A percentile compares a stretch with the other conserved stretches of the same genome.
These are phyloP conservation scores for Pyrochroa serraticornis DNA, from an alignment of 2,888 invertebrate species.

Conservation along the genomic window DNA sequence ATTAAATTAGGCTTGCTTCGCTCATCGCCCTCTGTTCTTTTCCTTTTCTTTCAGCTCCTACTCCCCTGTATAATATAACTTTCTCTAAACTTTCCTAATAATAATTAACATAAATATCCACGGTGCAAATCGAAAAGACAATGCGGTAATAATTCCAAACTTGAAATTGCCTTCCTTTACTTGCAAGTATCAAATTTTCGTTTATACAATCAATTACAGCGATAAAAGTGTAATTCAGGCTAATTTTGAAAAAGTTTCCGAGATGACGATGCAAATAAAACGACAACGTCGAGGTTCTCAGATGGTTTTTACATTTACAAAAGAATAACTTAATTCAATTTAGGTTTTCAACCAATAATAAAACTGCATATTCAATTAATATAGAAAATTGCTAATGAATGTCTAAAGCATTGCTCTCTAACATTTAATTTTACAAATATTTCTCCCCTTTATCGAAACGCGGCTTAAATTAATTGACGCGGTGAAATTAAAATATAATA, in stretches of 20 bases:
- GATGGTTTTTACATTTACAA: slow-evolving; percentile 12
- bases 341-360: slow-evolving; percentile 16
- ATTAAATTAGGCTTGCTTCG: slow-evolving; percentile 49
- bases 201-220: slow-evolving; percentile 43
- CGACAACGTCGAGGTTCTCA: slow-evolving; percentile 15
- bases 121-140: slow-evolving; percentile 39
- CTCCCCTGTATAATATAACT: slow-evolving; percentile 44
- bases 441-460: background rate
- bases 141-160: slow-evolving; percentile 34
- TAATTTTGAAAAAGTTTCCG: slow-evolving; percentile 11
- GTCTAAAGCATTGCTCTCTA: background rate
- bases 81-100: slow-evolving; percentile 45
- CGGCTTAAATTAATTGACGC: background rate
- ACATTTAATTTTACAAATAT: slow-evolving; percentile 5
- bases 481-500: background rate
- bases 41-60: slow-evolving; percentile 36
- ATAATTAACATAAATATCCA: slow-evolving; percentile 51
- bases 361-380: slow-evolving; percentile 1
- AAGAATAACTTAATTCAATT: slow-evolving; percentile 7
- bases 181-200: slow-evolving; percentile 36
- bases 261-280: slow-evolving; percentile 16
- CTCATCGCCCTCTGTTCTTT: slow-evolving; percentile 45
- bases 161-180: slow-evolving; percentile 28
- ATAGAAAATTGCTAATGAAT: slow-evolving; percentile 2
- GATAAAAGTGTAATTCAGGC: slow-evolving; percentile 33